Conservation (phyloP, 2,797 vertebrate genomes). For the Ptychadena robeensis region DNA sequence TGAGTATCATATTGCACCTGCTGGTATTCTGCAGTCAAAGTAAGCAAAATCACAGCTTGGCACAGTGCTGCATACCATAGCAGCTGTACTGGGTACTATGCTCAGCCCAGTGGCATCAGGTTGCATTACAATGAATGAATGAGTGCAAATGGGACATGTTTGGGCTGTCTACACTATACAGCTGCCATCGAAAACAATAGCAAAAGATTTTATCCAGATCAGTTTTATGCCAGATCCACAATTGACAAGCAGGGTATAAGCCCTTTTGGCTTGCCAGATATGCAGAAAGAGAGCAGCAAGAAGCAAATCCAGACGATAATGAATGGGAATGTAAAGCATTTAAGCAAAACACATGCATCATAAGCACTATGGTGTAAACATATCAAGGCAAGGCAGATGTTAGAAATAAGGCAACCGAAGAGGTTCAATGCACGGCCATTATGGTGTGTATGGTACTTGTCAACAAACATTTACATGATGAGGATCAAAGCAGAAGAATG, state of each 20-base stretch:
- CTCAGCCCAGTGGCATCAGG: conserved; percentile 25
- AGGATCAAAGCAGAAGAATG: neutral
- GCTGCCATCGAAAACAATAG: neutral
- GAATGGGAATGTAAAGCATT: neutral
- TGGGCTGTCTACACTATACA: conserved; percentile 25
- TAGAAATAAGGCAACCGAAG: neutral
- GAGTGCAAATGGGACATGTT: conserved; percentile 25
- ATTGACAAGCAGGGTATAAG: neutral
- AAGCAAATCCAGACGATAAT: neutral
- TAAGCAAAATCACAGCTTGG: conserved; percentile 58
- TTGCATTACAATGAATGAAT: conserved; percentile 48
- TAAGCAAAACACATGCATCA: neutral
- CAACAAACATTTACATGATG: neutral
- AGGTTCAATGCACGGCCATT: conserved; percentile 74
- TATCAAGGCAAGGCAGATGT: conserved; percentile 1
- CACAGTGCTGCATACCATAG: conserved; percentile 43
- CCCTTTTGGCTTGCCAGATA: conserved; percentile 8
- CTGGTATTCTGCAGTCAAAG: conserved; percentile 38
- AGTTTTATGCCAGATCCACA: neutral
- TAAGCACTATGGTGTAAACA: neutral
- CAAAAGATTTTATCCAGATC: neutral
- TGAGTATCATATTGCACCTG: conserved; percentile 55
- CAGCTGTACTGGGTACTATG: conserved; percentile 42
- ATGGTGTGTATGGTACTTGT: conserved; percentile 66
- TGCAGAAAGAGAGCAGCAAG: neutral